phyloP scores from a whole-genome alignment of 2,888 invertebrate genomes.

The Tenthredo distinguenda region DNA sequence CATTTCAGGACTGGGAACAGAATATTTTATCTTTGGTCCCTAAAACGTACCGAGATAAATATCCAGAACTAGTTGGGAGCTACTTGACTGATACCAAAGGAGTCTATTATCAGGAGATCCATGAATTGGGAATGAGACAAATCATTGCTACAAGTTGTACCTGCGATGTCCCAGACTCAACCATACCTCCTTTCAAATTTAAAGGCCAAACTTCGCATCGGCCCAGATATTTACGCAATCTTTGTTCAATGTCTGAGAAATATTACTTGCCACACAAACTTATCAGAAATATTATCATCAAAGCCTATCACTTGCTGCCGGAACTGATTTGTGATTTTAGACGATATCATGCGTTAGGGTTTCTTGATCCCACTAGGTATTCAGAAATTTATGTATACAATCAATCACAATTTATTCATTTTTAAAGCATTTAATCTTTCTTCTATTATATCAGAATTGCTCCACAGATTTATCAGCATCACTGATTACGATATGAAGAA shows the following conservation, averaged over 20 bases:
- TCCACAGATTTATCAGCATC: slow-evolving; percentile 65
- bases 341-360: slow-evolving; percentile 78
- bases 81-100: slow-evolving; percentile 79
- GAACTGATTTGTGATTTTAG: slow-evolving; percentile 80
- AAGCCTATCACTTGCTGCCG: slow-evolving; percentile 80
- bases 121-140: slow-evolving; percentile 83
- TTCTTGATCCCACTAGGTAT: slow-evolving; percentile 74
- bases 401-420: neutral
- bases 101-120: slow-evolving; percentile 71
- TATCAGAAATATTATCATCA: slow-evolving; percentile 81
- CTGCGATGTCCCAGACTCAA: slow-evolving; percentile 78
- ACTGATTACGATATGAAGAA: slow-evolving; percentile 65
- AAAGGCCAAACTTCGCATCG: slow-evolving; percentile 84
- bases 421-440: neutral
- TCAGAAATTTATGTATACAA: neutral
- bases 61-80: slow-evolving; percentile 79
- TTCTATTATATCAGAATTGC: neutral
- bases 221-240: slow-evolving; percentile 80
- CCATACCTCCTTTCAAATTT: slow-evolving; percentile 81
- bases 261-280: slow-evolving; percentile 84
- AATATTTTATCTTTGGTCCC: slow-evolving; percentile 82
- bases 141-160: slow-evolving; percentile 83
- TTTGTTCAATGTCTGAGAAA: slow-evolving; percentile 80
- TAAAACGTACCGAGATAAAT: slow-evolving; percentile 80
- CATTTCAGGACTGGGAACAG: slow-evolving; percentile 77